Conservation (phyloP, 2,797 vertebrate genomes). For the Argya squamiceps region DNA sequence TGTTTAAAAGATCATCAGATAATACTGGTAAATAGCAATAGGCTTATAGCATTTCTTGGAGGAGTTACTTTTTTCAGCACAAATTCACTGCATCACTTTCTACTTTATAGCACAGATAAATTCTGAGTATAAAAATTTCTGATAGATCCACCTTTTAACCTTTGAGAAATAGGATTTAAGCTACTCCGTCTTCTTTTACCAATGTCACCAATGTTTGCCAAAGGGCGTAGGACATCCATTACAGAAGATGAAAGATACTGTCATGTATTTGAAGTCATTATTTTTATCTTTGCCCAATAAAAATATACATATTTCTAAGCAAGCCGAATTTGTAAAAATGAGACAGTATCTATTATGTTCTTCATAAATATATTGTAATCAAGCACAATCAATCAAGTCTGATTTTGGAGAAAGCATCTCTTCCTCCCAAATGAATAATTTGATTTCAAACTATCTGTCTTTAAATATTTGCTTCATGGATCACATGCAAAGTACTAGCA, state of each 20-base stretch:
- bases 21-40: slow-evolving; percentile 14
- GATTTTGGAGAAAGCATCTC: background rate
- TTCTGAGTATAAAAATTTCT: background rate
- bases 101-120: background rate
- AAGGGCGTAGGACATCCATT: background rate
- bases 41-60: slow-evolving; percentile 8
- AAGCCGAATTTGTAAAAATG: background rate
- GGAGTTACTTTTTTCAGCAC: slow-evolving; percentile 25
- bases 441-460: background rate
- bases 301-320: background rate
- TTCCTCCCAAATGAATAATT: background rate
- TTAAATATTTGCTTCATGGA: background rate
- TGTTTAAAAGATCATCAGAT: slow-evolving; percentile 38
- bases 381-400: background rate
- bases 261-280: background rate
- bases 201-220: background rate
- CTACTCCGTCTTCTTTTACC: background rate
- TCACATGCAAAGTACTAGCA: background rate
- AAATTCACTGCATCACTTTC: slow-evolving; percentile 37
- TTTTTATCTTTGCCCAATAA: slow-evolving; percentile 2
- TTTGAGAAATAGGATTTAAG: background rate
- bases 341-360: background rate
- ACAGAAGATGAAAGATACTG: background rate
- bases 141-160: background rate
- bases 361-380: background rate